Evolutionary conservation across 2,113 vertebrate genomes (phyloP).

Genomic region (Gallinago media): DNA sequence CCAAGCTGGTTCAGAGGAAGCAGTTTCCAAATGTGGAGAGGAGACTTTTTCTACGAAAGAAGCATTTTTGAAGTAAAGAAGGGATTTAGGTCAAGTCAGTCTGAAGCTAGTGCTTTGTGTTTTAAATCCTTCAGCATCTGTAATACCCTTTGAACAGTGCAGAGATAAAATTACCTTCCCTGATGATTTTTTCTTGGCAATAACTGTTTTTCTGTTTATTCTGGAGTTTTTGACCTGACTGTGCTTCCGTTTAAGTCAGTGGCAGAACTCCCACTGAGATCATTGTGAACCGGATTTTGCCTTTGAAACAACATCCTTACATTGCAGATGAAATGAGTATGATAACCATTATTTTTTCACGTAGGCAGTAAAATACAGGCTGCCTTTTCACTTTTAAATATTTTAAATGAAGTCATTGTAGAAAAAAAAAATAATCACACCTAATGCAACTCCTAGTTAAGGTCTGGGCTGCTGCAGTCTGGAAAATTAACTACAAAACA

Average conservation of each 20-base stretch:
- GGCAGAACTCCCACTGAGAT: background rate
- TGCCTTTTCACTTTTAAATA: background rate
- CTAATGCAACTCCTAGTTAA: background rate
- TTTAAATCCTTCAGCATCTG: slow-evolving; percentile 38
- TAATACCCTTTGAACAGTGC: background rate
- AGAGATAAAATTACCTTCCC: slow-evolving; percentile 30
- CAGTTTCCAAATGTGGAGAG: background rate
- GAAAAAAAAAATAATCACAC: background rate
- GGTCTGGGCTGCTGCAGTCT: background rate
- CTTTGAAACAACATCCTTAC: slow-evolving; percentile 7
- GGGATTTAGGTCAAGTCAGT: slow-evolving; percentile 16
- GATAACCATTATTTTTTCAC: background rate
- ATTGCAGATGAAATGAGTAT: background rate
- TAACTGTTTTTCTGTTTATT: background rate
- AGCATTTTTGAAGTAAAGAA: slow-evolving; percentile 38
- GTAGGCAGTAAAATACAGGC: background rate
- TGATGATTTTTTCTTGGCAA: slow-evolving; percentile 14
- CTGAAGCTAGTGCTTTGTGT: background rate
- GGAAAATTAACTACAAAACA: background rate
- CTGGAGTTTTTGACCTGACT: background rate
- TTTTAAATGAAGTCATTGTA: background rate
- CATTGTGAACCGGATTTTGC: background rate
- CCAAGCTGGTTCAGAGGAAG: slow-evolving; percentile 81
- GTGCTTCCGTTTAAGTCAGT: background rate
- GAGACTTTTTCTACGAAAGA: slow-evolving; percentile 63